Evolutionary conservation across 30 jellyfish, hydroid and myxozoan genomes (phyloP).

Genomic region (Chrysaora quinquecirrha): DNA sequence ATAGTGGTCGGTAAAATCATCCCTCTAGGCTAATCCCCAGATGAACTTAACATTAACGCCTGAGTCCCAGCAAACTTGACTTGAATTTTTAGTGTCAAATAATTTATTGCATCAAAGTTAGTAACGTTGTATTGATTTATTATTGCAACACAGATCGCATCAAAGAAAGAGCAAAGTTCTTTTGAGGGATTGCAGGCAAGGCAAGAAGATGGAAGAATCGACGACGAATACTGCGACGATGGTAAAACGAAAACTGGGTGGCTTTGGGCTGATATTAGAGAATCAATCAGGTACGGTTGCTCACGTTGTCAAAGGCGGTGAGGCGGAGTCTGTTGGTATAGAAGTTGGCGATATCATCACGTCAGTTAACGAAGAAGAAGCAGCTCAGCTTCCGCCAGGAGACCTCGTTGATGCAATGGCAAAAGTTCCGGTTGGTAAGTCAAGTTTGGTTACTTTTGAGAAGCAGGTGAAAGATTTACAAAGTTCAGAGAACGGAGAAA

Average conservation of each 20-base stretch:
- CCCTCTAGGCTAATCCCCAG: too few relatives aligned
- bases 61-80: too few relatives aligned
- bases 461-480: background rate
- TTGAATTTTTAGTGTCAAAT: too few relatives aligned
- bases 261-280: constrained; percentile 62
- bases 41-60: too few relatives aligned
- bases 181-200: too few relatives aligned
- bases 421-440: constrained; percentile 54
- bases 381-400: constrained; percentile 37
- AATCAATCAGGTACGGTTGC: constrained; percentile 34
- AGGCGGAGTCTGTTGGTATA: constrained; percentile 75
- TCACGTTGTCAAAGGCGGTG: constrained; percentile 71
- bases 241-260: constrained; percentile 78
- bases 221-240: constrained; percentile 36
- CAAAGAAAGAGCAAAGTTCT: too few relatives aligned
- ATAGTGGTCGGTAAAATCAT: too few relatives aligned
- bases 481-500: background rate
- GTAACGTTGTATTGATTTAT: too few relatives aligned
- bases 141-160: too few relatives aligned
- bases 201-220: constrained; percentile 12
- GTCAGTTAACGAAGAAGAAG: constrained; percentile 19
- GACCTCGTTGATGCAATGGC: constrained; percentile 56
- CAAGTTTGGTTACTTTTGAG: constrained; percentile 31
- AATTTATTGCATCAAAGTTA: too few relatives aligned
- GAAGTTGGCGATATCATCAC: constrained; percentile 61